Evolutionary conservation across 37 sponge, comb jelly and placozoan genomes (phyloP), one percentile per base, ranked within the genome.

Genomic region (Spongilla lacustris): DNA sequence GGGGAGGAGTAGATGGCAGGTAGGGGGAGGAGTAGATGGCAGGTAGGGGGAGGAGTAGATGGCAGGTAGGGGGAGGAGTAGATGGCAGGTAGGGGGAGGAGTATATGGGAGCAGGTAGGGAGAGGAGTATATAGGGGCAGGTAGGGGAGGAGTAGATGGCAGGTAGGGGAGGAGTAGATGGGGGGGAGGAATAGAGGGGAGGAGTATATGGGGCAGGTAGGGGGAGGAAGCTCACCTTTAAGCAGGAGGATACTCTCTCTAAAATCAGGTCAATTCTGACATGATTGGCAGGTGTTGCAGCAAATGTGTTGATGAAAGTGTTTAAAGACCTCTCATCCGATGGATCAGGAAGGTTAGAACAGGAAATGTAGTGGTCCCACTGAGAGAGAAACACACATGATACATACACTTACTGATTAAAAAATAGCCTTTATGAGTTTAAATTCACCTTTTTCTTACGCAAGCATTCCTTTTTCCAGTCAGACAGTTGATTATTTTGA

Each of bases 321-420:
- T 89, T 96, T 80, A 94, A 58, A 12, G 83, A 92, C 46, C 73
- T 79, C 69, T 92, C 84, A 27, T 84, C 81, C 24, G 88, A 74
- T 0, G 88, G 88, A 26, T 86, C 77, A 14, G 97, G 97, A 11
- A 92, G 74, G 19, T 71, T 78, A 46, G 75, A 72, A 68, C 97
- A 93, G 25, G 85, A 78, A 19, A 91, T 69, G 77, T 90, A 96
- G 78, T 87, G 78, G 14, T 91, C 76, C 96, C 96, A 96, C 89
- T 92, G 73, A 11, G 31, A 69, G 23, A 74, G 14, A 37, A 19
- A 77, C 38, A 23, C 78, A 77, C 38, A 77, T 50, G 12, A 37
- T 17, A 34, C 26, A 77, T 77, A 19, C 26, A 77, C 27, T n/a
- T n/a, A n/a, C n/a, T n/a, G n/a, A n/a, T n/a, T n/a, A n/a, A n/a